Evolutionary conservation across 2,888 invertebrate species (phyloP).

Genomic region (Allygus modestus): DNA sequence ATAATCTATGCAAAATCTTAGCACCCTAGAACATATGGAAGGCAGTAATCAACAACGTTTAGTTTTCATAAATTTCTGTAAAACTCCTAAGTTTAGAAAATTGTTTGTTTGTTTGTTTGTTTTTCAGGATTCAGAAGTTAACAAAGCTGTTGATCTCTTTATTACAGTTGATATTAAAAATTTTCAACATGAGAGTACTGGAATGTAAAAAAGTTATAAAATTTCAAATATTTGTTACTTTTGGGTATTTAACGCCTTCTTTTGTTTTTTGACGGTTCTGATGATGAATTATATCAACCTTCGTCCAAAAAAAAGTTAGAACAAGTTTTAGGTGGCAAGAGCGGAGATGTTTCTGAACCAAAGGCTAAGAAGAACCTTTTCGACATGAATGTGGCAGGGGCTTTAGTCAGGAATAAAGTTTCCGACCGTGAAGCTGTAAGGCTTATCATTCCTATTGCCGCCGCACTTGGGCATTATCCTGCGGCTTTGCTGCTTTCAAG

Average conservation of each 20-base stretch:
- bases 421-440: slow-evolving; percentile 15
- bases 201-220: background rate
- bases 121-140: background rate
- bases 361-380: background rate
- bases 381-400: slow-evolving; percentile 1
- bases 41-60: too few species aligned
- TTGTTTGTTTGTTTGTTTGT: background rate
- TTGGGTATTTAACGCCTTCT: background rate
- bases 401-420: slow-evolving; percentile 7
- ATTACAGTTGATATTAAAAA: slow-evolving; percentile 2
- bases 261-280: background rate
- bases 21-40: too few species aligned
- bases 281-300: slow-evolving; percentile 13
- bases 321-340: slow-evolving; percentile 1
- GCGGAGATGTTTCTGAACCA: background rate
- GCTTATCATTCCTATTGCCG: slow-evolving; percentile 12
- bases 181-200: background rate
- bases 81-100: background rate
- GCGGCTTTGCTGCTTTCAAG: background rate
- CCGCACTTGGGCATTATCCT: slow-evolving; percentile 10
- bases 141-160: slow-evolving; percentile 18
- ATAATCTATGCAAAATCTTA: too few species aligned
- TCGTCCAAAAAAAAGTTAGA: slow-evolving; percentile 6
- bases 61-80: background rate
- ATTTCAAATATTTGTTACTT: too few species aligned